Percentiles rank a stretch among this genome's conserved stretches.
Evolutionary conservation across 2,113 vertebrate species (phyloP).

Genomic region (Labrus mixtus): DNA sequence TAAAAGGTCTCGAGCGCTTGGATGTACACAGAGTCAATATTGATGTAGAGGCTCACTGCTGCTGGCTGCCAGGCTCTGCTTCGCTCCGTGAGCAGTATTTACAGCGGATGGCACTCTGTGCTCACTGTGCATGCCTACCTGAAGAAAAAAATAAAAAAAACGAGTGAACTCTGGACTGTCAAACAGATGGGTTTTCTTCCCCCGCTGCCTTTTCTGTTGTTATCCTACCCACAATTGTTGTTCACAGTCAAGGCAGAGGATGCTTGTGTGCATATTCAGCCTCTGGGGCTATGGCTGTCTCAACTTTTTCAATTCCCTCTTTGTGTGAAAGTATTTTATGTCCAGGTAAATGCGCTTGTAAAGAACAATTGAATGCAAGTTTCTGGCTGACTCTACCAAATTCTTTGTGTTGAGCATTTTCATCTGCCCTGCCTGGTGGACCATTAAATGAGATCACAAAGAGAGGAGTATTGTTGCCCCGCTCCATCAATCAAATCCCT

Average conservation of each 20-base stretch:
- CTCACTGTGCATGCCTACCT: constrained; percentile 48
- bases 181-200: constrained; percentile 53
- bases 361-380: neutral
- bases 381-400: neutral
- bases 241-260: constrained; percentile 16
- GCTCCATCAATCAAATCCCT: constrained; percentile 65
- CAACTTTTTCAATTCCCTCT: neutral
- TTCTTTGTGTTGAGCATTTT: constrained; percentile 6
- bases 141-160: no score
- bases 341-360: neutral
- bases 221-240: constrained; percentile 47
- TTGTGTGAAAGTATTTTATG: neutral
- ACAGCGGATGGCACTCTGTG: constrained; percentile 41
- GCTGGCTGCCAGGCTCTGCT: constrained; percentile 36
- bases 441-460: constrained; percentile 25
- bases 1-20: constrained; percentile 37
- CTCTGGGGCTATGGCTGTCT: neutral
- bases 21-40: constrained; percentile 63
- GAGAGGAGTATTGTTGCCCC: constrained; percentile 45
- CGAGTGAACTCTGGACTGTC: constrained; percentile 67
- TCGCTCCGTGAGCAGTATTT: constrained; percentile 53
- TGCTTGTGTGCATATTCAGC: constrained; percentile 22
- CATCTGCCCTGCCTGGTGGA: constrained; percentile 8
- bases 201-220: constrained; percentile 26
- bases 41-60: constrained; percentile 42